Percentiles rank a stretch among this genome's conserved stretches.
Conservation (phyloP, 2,113 vertebrate genomes). For the Synodontis membranacea region DNA sequence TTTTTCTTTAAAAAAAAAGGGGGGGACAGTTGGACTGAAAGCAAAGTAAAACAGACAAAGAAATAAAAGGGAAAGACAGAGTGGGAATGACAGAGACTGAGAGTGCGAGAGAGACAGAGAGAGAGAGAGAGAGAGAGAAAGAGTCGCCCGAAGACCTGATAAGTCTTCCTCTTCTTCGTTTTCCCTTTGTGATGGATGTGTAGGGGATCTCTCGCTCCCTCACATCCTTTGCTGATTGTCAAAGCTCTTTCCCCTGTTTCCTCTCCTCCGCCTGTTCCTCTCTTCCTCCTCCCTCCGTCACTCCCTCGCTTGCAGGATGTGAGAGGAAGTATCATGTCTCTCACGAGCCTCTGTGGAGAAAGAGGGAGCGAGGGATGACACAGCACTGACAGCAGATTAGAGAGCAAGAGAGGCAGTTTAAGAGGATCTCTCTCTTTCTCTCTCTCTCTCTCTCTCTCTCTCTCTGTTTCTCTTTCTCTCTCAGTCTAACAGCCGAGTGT, state of each 20-base stretch:
- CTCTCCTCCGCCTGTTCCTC: conserved; percentile 14
- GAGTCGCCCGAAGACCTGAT: conserved; percentile 4
- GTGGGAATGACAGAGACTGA: not conserved
- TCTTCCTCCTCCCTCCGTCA: conserved; percentile 1
- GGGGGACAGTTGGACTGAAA: not conserved
- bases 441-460: conserved; percentile 7
- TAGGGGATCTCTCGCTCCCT: conserved; percentile 16
- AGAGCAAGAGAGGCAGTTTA: not conserved
- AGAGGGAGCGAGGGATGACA: conserved; percentile 5
- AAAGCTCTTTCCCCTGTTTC: not conserved
- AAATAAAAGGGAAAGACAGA: not conserved
- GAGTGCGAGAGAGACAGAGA: not conserved
- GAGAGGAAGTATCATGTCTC: conserved; percentile 21
- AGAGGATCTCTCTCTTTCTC: conserved; percentile 7
- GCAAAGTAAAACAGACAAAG: not conserved
- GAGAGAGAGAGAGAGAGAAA: not conserved
- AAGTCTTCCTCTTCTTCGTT: conserved; percentile 18
- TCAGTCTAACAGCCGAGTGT: not conserved
- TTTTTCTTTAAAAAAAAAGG: not conserved
- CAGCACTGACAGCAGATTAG: conserved; percentile 13
- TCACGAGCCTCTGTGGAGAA: conserved; percentile 1
- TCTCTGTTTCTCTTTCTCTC: not conserved
- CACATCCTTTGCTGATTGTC: conserved; percentile 1
- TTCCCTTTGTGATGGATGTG: conserved; percentile 28
- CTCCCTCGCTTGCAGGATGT: conserved; percentile 12